Evolutionary conservation across 2,888 invertebrate genomes (phyloP).

Genomic region (Amphipoea lucens): DNA sequence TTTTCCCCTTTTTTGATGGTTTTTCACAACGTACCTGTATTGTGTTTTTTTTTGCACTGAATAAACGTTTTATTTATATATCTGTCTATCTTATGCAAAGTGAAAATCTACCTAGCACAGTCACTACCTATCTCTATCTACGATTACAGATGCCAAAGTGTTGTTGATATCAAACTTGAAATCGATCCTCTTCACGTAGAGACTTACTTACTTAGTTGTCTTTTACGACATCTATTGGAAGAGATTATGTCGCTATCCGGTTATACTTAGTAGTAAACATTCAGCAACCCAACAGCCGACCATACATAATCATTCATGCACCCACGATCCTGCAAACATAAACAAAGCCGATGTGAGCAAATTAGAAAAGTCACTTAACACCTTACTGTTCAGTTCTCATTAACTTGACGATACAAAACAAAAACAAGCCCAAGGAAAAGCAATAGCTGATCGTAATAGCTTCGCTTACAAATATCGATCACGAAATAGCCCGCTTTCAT

Average conservation of each 20-base stretch:
- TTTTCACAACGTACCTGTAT: too few species aligned
- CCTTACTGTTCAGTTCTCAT: conserved; percentile 51
- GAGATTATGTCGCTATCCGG: not conserved
- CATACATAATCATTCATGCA: not conserved
- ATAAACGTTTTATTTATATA: too few species aligned
- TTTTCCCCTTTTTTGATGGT: too few species aligned
- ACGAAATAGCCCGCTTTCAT: conserved; percentile 86
- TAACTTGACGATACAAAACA: conserved; percentile 58
- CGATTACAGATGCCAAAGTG: too few species aligned
- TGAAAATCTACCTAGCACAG: not conserved
- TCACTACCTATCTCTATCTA: not conserved
- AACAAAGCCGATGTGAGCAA: conserved; percentile 33
- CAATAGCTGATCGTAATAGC: conserved; percentile 81
- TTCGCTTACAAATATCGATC: conserved; percentile 85
- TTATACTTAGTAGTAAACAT: not conserved
- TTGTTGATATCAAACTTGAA: not conserved
- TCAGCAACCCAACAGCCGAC: not conserved
- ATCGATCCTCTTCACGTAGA: not conserved
- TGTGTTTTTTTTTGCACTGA: too few species aligned
- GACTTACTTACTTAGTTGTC: not conserved
- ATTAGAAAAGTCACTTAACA: conserved; percentile 54
- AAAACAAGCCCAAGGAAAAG: conserved; percentile 70
- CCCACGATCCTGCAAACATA: conserved; percentile 11
- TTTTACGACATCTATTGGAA: conserved; percentile 1
- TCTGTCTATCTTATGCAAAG: not conserved